A percentile compares a stretch with the other conserved stretches of the same genome.
phyloP scores from a whole-genome alignment of 2,888 invertebrate species.

The Trichogramma evanescens region DNA sequence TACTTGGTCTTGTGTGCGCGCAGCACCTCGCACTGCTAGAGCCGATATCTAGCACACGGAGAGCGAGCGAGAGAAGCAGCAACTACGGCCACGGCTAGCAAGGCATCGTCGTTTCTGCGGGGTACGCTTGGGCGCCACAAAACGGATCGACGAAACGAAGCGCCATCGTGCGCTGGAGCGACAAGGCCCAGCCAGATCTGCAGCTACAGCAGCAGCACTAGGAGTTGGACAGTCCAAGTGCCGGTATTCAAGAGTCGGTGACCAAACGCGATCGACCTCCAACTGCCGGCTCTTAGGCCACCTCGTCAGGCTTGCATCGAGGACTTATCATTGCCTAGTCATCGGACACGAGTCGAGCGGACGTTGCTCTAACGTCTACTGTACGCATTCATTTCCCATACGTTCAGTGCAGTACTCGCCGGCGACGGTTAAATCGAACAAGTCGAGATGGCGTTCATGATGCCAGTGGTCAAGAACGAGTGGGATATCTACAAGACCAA shows the following conservation, averaged over 20 bases:
- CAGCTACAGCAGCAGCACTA: neutral
- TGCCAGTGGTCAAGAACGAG: slow-evolving; percentile 90
- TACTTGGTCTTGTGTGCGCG: no score
- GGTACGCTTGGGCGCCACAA: slow-evolving; percentile 12
- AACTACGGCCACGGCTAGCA: slow-evolving; percentile 19
- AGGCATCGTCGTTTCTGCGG: slow-evolving; percentile 6
- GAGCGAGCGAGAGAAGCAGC: neutral
- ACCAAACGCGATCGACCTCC: slow-evolving; percentile 11
- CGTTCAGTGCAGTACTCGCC: neutral
- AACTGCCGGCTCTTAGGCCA: no score
- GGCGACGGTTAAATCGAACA: neutral
- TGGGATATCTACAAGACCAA: slow-evolving; percentile 87
- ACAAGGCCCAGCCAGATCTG: neutral
- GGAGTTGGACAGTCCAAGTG: slow-evolving; percentile 1
- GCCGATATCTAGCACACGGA: no score
- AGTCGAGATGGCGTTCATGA: slow-evolving; percentile 83
- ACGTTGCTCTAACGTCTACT: no score
- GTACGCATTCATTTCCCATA: no score
- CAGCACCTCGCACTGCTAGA: no score
- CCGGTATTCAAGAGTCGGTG: slow-evolving; percentile 11
- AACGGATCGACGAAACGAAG: slow-evolving; percentile 12
- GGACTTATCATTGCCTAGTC: no score
- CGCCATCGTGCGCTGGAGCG: no score
- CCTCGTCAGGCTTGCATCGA: no score
- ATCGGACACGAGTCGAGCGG: no score